Conservation (phyloP, 2,113 vertebrate genomes). For the Plotosus lineatus region DNA sequence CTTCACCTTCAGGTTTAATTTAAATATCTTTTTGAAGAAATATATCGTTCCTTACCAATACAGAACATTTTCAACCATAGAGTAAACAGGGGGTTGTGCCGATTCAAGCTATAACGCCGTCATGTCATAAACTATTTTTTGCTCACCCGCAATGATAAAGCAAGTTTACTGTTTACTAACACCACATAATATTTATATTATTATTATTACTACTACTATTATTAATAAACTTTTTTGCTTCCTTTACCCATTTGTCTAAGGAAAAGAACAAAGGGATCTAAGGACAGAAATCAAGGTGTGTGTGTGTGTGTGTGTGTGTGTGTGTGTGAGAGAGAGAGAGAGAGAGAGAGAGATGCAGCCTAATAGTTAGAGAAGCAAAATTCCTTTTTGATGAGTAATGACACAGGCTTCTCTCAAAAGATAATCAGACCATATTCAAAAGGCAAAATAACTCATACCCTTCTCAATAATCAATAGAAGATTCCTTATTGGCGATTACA, state of each 20-base stretch:
- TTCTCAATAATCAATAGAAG: too few relatives aligned
- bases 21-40: conserved; percentile 26
- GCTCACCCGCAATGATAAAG: neutral
- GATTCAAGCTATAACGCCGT: neutral
- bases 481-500: too few relatives aligned
- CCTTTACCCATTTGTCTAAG: neutral
- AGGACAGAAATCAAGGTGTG: neutral
- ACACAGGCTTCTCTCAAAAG: too few relatives aligned
- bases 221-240: neutral
- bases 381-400: too few relatives aligned
- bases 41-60: conserved; percentile 40
- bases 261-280: neutral
- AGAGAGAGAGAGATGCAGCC: too few relatives aligned
- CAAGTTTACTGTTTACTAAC: neutral
- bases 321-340: too few relatives aligned
- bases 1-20: conserved; percentile 11
- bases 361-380: too few relatives aligned
- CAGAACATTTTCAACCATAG: conserved; percentile 28
- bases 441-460: too few relatives aligned
- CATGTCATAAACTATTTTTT: neutral
- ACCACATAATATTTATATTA: neutral
- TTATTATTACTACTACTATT: too few relatives aligned
- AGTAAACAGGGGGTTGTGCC: neutral
- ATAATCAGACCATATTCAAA: too few relatives aligned
- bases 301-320: too few relatives aligned